Conservation (phyloP, 2,888 invertebrate genomes). For the Axea sp. region DNA sequence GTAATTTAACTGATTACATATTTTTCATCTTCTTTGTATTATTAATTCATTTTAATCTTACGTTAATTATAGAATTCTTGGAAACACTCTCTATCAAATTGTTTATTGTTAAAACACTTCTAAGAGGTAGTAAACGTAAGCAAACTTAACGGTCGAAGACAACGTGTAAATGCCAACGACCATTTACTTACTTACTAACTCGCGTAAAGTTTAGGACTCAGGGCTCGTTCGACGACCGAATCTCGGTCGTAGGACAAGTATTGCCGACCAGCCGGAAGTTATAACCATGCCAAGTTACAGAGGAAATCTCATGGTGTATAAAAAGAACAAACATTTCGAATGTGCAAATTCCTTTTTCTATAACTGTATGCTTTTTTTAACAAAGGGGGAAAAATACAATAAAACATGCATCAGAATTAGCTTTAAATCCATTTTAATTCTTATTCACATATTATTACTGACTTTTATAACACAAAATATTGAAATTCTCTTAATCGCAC, state of each 20-base stretch:
- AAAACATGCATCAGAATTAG: too few relatives aligned
- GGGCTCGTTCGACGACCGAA: constrained; percentile 39
- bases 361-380: too few relatives aligned
- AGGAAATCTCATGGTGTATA: constrained; percentile 19
- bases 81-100: background rate
- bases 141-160: constrained; percentile 44
- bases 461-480: too few relatives aligned
- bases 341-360: too few relatives aligned
- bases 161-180: constrained; percentile 50
- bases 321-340: too few relatives aligned
- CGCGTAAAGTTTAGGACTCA: constrained; percentile 45
- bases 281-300: constrained; percentile 31
- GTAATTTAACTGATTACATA: too few relatives aligned
- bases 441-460: too few relatives aligned
- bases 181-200: constrained; percentile 53
- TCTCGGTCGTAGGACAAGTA: constrained; percentile 41
- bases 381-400: too few relatives aligned
- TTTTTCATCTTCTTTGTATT: too few relatives aligned
- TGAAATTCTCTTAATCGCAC: background rate
- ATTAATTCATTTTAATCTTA: too few relatives aligned
- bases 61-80: too few relatives aligned
- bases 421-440: too few relatives aligned
- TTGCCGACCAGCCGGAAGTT: constrained; percentile 52
- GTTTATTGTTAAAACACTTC: constrained; percentile 11
- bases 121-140: constrained; percentile 8